phyloP scores from a whole-genome alignment of 2,888 invertebrate species.

The Dynastes maya region DNA sequence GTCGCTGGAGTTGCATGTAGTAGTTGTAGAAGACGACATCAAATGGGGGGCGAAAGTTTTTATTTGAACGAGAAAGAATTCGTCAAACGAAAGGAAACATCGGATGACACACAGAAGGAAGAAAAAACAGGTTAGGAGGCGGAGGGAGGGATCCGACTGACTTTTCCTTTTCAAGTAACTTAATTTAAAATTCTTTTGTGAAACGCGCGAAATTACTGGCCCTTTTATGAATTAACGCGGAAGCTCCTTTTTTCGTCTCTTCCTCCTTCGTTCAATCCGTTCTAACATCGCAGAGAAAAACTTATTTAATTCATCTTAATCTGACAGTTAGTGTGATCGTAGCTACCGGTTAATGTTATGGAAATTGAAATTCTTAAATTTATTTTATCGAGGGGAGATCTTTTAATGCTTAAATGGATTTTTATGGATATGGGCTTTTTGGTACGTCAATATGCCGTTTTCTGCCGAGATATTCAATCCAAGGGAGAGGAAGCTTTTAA shows the following conservation, averaged over 20 bases:
- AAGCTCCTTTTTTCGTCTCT: background rate
- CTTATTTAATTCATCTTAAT: constrained; percentile 34
- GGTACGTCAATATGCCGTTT: constrained; percentile 6
- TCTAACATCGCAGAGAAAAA: constrained; percentile 1
- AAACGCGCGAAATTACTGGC: constrained; percentile 13
- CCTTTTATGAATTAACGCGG: constrained; percentile 31
- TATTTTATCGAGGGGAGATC: constrained; percentile 25
- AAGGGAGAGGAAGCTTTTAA: background rate
- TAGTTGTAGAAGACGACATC: constrained; percentile 24
- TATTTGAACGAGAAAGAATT: constrained; percentile 26
- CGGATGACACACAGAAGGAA: constrained; percentile 8
- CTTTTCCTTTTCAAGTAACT: constrained; percentile 4
- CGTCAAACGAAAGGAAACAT: constrained; percentile 23
- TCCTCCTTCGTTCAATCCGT: background rate
- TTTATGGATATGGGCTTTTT: background rate
- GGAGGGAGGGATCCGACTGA: background rate
- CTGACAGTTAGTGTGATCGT: constrained; percentile 21
- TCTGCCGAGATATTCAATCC: background rate
- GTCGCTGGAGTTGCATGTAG: background rate
- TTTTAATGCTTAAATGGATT: constrained; percentile 8
- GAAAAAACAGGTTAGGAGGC: background rate
- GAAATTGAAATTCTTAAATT: constrained; percentile 28
- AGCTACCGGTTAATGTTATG: constrained; percentile 20
- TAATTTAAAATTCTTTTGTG: constrained; percentile 29
- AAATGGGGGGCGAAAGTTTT: constrained; percentile 27